These are phyloP conservation scores for Helicoverpa armigera DNA, from an alignment of 1,140 invertebrate genomes.

Conservation along the genomic window DNA sequence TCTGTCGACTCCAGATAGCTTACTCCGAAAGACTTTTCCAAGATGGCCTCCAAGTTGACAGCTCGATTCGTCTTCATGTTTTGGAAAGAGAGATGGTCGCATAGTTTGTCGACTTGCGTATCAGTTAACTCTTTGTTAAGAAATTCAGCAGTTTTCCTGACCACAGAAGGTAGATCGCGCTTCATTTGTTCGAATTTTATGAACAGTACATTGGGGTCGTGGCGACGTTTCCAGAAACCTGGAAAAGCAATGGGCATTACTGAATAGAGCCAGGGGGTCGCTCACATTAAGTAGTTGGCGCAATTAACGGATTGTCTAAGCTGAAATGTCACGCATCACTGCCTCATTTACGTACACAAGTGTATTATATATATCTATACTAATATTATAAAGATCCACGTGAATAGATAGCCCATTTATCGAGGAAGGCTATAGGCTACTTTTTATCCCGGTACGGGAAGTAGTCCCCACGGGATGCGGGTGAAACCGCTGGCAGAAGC, in stretches of 20 bases:
- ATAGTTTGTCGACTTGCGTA: conserved; percentile 89
- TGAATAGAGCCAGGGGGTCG: not conserved
- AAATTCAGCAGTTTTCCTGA: conserved; percentile 91
- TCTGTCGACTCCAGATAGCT: conserved; percentile 86
- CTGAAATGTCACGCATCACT: too few species aligned
- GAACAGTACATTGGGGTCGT: conserved; percentile 93
- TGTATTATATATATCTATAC: too few species aligned
- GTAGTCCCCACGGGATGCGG: too few species aligned
- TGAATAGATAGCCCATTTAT: too few species aligned
- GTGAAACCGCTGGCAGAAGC: too few species aligned
- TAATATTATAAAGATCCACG: too few species aligned
- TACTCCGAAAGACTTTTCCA: conserved; percentile 86
- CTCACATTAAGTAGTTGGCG: too few species aligned
- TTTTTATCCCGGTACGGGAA: too few species aligned
- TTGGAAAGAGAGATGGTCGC: conserved; percentile 92
- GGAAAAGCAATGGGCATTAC: conserved; percentile 1
- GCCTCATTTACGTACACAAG: too few species aligned
- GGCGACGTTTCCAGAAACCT: conserved; percentile 89
- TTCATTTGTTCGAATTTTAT: conserved; percentile 96
- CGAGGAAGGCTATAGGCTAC: too few species aligned
- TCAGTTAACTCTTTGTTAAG: conserved; percentile 90
- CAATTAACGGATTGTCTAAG: too few species aligned
- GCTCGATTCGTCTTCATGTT: conserved; percentile 94
- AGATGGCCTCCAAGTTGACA: conserved; percentile 90
- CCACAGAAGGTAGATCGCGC: conserved; percentile 88